These are phyloP conservation scores for Cottoperca gobio DNA, from an alignment of 2,797 vertebrate species.

Conservation along the genomic window DNA sequence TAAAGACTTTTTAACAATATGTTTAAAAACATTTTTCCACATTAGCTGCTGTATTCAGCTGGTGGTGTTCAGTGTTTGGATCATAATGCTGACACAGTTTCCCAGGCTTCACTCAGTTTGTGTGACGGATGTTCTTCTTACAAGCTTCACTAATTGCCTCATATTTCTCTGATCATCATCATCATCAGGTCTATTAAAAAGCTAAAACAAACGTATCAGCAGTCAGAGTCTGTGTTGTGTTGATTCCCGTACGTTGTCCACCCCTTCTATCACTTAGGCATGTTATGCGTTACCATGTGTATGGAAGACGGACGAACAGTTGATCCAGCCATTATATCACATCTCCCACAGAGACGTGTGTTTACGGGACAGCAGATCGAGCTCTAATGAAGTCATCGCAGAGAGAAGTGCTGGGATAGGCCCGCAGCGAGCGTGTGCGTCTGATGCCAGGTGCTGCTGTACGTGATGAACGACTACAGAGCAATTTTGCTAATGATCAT, in stretches of 20 bases:
- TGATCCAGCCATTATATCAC: slow-evolving; percentile 66
- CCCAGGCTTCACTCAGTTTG: slow-evolving; percentile 8
- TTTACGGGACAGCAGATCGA: slow-evolving; percentile 75
- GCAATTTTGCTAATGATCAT: slow-evolving; percentile 78
- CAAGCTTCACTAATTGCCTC: slow-evolving; percentile 49
- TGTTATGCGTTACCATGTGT: slow-evolving; percentile 52
- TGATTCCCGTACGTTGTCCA: slow-evolving; percentile 37
- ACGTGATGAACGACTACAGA: slow-evolving; percentile 79
- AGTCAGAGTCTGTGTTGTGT: slow-evolving; percentile 39
- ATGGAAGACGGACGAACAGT: slow-evolving; percentile 69
- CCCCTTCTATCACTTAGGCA: slow-evolving; percentile 39
- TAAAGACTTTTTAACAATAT: too few species aligned
- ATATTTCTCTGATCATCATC: slow-evolving; percentile 39
- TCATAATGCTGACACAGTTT: slow-evolving; percentile 42
- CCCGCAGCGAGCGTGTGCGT: slow-evolving; percentile 52
- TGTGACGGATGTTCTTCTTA: slow-evolving; percentile 45
- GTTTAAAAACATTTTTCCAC: too few species aligned
- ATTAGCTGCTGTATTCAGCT: too few species aligned
- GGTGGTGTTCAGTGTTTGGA: neutral
- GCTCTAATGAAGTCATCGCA: slow-evolving; percentile 78
- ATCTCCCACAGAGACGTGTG: slow-evolving; percentile 74
- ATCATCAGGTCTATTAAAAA: slow-evolving; percentile 24
- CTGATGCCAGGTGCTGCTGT: slow-evolving; percentile 73
- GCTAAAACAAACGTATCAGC: slow-evolving; percentile 57
- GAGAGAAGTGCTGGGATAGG: slow-evolving; percentile 74